Conservation (phyloP, 2,113 vertebrate species). For the Mastomys coucha region DNA sequence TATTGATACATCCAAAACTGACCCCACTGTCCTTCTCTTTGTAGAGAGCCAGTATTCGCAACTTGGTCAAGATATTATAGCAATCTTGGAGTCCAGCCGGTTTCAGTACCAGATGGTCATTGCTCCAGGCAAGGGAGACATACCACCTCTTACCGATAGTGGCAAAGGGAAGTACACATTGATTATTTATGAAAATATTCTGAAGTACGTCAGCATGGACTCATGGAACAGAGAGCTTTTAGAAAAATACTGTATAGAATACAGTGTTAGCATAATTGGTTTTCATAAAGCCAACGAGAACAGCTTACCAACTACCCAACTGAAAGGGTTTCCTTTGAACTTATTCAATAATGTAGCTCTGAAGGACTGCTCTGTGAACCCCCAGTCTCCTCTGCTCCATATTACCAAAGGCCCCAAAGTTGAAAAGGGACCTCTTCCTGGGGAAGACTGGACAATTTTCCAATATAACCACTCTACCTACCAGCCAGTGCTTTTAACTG, state of each 20-base stretch:
- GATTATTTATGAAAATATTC: slow-evolving; percentile 96
- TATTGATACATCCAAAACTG: slow-evolving; percentile 92
- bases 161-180: slow-evolving; percentile 94
- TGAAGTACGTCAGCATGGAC: slow-evolving; percentile 96
- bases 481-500: slow-evolving; percentile 93
- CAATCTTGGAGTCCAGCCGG: slow-evolving; percentile 95
- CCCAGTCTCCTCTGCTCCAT: slow-evolving; percentile 93
- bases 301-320: slow-evolving; percentile 89
- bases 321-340: slow-evolving; percentile 93
- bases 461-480: slow-evolving; percentile 97
- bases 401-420: slow-evolving; percentile 92
- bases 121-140: slow-evolving; percentile 95
- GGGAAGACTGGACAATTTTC: slow-evolving; percentile 97
- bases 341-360: slow-evolving; percentile 94
- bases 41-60: slow-evolving; percentile 99
- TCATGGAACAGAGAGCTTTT: slow-evolving; percentile 96
- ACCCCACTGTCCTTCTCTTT: slow-evolving; percentile 93
- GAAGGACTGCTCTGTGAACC: slow-evolving; percentile 93
- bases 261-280: slow-evolving; percentile 96
- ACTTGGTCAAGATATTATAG: slow-evolving; percentile 97
- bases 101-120: slow-evolving; percentile 97
- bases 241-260: slow-evolving; percentile 98
- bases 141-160: slow-evolving; percentile 95
- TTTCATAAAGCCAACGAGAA: slow-evolving; percentile 98
- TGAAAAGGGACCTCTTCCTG: slow-evolving; percentile 93